Evolutionary conservation across 2,888 invertebrate genomes (phyloP).

Genomic region (Eristalis arbustorum): DNA sequence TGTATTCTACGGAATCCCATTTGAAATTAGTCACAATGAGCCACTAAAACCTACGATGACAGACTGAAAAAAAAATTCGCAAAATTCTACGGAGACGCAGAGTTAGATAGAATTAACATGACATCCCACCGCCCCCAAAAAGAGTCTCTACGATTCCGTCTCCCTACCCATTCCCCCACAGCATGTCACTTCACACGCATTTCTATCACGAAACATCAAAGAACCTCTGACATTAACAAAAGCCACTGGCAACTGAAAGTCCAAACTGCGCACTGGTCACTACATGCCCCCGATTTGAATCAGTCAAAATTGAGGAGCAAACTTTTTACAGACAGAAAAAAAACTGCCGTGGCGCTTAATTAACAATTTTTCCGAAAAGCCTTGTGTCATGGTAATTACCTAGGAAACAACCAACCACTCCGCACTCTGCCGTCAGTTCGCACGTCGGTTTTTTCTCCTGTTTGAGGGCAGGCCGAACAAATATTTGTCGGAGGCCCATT

Average conservation of each 20-base stretch:
- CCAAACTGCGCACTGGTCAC: neutral
- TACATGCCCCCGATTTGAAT: neutral
- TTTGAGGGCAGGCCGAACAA: conserved; percentile 11
- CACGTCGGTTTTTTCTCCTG: conserved; percentile 7
- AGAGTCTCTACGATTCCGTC: too few relatives aligned
- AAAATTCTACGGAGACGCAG: too few relatives aligned
- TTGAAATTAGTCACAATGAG: too few relatives aligned
- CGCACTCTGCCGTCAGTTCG: neutral
- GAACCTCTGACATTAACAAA: neutral
- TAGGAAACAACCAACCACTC: neutral
- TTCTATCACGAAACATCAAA: too few relatives aligned
- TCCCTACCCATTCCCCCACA: too few relatives aligned
- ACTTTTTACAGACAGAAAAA: neutral
- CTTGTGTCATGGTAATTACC: conserved; percentile 16
- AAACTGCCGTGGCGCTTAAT: neutral
- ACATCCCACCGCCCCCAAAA: too few relatives aligned
- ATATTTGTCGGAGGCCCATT: conserved; percentile 11
- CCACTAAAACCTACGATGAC: too few relatives aligned
- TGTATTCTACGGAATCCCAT: too few relatives aligned
- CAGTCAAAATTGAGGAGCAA: neutral
- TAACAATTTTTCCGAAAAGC: neutral
- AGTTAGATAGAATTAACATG: too few relatives aligned
- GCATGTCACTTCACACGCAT: too few relatives aligned
- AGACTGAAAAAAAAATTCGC: too few relatives aligned
- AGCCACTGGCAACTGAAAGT: neutral